A percentile compares a stretch with the other conserved stretches of the same genome.
These are phyloP conservation scores for Psix sp. DNA, from an alignment of 1,140 invertebrate species.

Conservation along the genomic window DNA sequence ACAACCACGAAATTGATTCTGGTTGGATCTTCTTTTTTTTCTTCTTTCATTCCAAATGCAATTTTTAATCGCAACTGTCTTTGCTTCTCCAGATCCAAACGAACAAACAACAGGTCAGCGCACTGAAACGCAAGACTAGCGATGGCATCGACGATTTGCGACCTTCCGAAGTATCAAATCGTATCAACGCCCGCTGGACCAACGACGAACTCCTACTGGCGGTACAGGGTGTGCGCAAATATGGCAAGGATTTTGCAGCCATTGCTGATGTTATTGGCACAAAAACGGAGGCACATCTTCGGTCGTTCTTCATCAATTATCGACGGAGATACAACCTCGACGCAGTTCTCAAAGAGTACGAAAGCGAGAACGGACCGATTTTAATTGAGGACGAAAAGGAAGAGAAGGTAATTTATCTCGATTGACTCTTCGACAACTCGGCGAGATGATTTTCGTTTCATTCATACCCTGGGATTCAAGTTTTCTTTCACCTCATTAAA, in stretches of 20 bases:
- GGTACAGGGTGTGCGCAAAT: slow-evolving; percentile 94
- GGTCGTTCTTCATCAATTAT: slow-evolving; percentile 94
- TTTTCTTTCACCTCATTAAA: too few relatives aligned
- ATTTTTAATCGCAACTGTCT: slow-evolving; percentile 48
- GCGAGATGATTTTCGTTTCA: too few relatives aligned
- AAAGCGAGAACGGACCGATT: slow-evolving; percentile 84
- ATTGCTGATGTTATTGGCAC: slow-evolving; percentile 97
- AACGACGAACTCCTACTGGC: slow-evolving; percentile 94
- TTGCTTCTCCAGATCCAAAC: slow-evolving; percentile 88
- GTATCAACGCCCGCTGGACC: slow-evolving; percentile 93
- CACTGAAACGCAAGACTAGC: slow-evolving; percentile 86
- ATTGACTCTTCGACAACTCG: too few relatives aligned
- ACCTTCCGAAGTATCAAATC: slow-evolving; percentile 82
- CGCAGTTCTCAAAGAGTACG: slow-evolving; percentile 91
- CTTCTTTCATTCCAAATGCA: not conserved
- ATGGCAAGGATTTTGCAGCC: slow-evolving; percentile 96
- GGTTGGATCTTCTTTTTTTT: not conserved
- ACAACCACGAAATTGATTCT: not conserved
- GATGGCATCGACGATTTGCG: slow-evolving; percentile 86
- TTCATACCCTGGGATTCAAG: too few relatives aligned
- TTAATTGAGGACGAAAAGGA: slow-evolving; percentile 78
- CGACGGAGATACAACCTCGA: slow-evolving; percentile 93
- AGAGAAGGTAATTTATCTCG: slow-evolving; percentile 70
- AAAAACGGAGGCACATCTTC: slow-evolving; percentile 94
- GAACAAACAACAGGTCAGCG: slow-evolving; percentile 94